These are phyloP conservation scores for Torymus aiolomorphi DNA, from an alignment of 2,888 invertebrate genomes.

Conservation along the genomic window DNA sequence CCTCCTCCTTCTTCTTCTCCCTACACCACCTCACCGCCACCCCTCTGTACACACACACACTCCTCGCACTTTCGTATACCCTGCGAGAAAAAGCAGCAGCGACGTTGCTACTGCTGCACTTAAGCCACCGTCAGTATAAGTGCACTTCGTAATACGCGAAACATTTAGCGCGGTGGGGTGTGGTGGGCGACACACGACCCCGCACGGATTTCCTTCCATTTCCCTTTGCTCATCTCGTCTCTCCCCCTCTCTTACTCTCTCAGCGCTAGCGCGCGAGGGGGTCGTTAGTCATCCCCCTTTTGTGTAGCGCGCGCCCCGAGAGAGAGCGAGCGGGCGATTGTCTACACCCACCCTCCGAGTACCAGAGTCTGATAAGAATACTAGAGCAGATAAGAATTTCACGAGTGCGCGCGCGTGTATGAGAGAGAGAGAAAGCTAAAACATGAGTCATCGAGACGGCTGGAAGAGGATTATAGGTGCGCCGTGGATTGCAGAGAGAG, in stretches of 20 bases:
- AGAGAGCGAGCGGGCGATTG: background rate
- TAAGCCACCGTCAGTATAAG: slow-evolving; percentile 54
- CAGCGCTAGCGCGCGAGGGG: background rate
- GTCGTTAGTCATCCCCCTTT: slow-evolving; percentile 35
- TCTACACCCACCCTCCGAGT: background rate
- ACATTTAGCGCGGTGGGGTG: slow-evolving; percentile 60
- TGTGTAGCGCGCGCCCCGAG: background rate
- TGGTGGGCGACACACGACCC: slow-evolving; percentile 37
- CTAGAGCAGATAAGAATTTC: slow-evolving; percentile 40
- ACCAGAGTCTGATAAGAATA: slow-evolving; percentile 40
- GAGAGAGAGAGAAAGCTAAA: background rate
- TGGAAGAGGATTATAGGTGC: slow-evolving; percentile 5
- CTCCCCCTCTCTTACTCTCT: too few relatives aligned
- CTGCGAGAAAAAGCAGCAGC: slow-evolving; percentile 10
- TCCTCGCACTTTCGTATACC: background rate
- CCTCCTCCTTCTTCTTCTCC: too few relatives aligned
- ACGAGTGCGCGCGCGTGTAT: background rate
- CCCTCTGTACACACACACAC: slow-evolving; percentile 36
- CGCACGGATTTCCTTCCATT: slow-evolving; percentile 4
- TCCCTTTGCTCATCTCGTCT: slow-evolving; percentile 22
- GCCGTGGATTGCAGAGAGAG: background rate
- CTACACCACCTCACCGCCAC: background rate
- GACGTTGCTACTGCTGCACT: slow-evolving; percentile 64
- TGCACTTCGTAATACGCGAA: slow-evolving; percentile 64
- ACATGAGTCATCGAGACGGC: slow-evolving; percentile 23